These are phyloP conservation scores for Eciton burchellii DNA, from an alignment of 1,140 invertebrate genomes.

Conservation along the genomic window DNA sequence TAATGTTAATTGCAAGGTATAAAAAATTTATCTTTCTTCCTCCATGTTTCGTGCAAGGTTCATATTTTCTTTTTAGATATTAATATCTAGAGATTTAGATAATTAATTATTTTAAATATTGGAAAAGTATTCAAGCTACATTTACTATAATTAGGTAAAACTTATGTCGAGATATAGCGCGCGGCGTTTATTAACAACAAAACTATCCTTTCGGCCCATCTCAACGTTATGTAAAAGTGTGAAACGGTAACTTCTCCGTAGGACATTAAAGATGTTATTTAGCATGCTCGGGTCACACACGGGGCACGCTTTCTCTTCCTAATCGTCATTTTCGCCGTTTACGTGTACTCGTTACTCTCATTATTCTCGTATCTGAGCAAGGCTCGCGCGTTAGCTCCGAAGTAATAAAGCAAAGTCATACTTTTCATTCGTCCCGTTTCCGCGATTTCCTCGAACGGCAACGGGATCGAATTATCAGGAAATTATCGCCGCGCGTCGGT, in stretches of 20 bases:
- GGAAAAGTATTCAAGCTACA: background rate
- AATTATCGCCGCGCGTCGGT: conserved; percentile 48
- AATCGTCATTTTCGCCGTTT: background rate
- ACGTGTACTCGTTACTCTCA: background rate
- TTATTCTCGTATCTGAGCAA: background rate
- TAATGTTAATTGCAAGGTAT: conserved; percentile 28
- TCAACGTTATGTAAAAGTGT: no score
- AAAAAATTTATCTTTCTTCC: background rate
- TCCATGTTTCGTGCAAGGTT: background rate
- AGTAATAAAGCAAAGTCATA: conserved; percentile 3
- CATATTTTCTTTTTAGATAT: background rate
- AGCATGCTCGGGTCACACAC: background rate
- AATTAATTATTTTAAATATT: no score
- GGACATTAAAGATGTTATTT: background rate
- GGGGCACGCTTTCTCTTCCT: no score
- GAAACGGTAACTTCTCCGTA: no score
- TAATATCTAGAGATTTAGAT: background rate
- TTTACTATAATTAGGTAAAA: background rate
- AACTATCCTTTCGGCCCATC: background rate
- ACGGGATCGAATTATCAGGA: conserved; percentile 58
- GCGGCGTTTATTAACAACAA: background rate
- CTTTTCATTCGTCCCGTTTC: background rate
- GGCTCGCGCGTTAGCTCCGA: background rate
- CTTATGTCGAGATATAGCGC: background rate
- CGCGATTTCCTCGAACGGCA: background rate